A percentile compares a stretch with the other conserved stretches of the same genome.
Conservation (phyloP, 2,797 vertebrate species). For the Lates japonicus region DNA sequence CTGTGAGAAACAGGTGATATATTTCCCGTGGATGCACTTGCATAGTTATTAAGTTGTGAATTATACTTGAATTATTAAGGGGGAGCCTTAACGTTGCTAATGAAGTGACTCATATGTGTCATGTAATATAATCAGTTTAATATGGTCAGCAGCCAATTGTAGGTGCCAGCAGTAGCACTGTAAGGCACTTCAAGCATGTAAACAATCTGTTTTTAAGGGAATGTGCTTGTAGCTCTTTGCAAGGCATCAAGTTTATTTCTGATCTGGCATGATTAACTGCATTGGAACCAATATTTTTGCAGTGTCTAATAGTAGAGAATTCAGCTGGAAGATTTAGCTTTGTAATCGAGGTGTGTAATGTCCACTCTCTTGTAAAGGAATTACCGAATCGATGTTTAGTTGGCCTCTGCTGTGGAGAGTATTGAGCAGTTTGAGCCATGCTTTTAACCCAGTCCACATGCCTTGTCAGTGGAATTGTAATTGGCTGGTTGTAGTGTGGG, state of each 20-base stretch:
- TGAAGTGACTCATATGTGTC: conserved; percentile 13
- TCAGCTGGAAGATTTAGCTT: conserved; percentile 7
- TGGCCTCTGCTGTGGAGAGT: conserved; percentile 7
- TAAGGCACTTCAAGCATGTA: background rate
- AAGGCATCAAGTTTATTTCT: background rate
- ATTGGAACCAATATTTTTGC: background rate
- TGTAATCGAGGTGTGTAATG: conserved; percentile 18
- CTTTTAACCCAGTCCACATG: conserved; percentile 25
- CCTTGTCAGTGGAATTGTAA: conserved; percentile 56
- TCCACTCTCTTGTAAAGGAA: conserved; percentile 39
- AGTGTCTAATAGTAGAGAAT: conserved; percentile 17
- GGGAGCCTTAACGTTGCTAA: background rate
- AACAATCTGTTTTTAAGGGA: background rate
- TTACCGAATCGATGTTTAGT: conserved; percentile 46
- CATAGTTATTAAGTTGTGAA: conserved; percentile 3
- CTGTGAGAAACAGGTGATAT: background rate
- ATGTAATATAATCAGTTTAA: background rate
- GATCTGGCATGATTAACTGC: background rate
- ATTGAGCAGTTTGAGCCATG: conserved; percentile 35
- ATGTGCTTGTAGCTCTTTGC: background rate
- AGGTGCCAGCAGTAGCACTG: background rate
- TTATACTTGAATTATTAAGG: conserved; percentile 6
- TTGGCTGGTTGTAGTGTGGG: conserved; percentile 56
- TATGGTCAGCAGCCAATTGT: background rate
- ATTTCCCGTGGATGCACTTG: conserved; percentile 11